Conservation (phyloP, 2,888 invertebrate species). For the Zaprionus lineosus region DNA sequence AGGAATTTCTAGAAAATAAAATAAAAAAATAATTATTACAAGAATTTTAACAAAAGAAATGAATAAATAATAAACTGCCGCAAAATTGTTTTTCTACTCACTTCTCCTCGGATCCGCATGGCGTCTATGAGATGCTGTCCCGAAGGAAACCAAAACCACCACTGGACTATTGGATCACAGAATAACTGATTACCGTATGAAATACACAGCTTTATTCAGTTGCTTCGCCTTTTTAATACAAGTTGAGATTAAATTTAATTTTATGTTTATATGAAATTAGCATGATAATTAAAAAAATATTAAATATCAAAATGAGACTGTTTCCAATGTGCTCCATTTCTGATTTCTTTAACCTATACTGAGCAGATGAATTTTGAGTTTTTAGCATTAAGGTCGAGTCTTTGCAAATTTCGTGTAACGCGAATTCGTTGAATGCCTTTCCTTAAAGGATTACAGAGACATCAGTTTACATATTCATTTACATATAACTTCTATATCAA, state of each 20-base stretch:
- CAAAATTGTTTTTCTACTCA: no score
- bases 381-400: conserved; percentile 63
- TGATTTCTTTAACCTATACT: conserved; percentile 63
- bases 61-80: no score
- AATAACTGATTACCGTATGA: conserved; percentile 65
- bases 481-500: conserved; percentile 62
- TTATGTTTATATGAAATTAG: conserved; percentile 55
- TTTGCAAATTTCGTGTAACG: conserved; percentile 67
- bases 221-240: conserved; percentile 62
- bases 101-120: no score
- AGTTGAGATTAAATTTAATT: conserved; percentile 48
- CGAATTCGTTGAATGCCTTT: conserved; percentile 66
- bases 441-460: conserved; percentile 67
- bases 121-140: no score
- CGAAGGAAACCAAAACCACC: no score
- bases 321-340: conserved; percentile 38
- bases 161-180: no score
- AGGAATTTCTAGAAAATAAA: no score
- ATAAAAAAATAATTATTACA: not conserved
- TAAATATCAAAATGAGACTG: conserved; percentile 14
- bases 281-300: conserved; percentile 30
- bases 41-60: not conserved
- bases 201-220: conserved; percentile 76
- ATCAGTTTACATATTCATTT: no score
- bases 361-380: conserved; percentile 55